Evolutionary conservation across 2,113 vertebrate species (phyloP).

Genomic region (Nothobranchius furzeri): DNA sequence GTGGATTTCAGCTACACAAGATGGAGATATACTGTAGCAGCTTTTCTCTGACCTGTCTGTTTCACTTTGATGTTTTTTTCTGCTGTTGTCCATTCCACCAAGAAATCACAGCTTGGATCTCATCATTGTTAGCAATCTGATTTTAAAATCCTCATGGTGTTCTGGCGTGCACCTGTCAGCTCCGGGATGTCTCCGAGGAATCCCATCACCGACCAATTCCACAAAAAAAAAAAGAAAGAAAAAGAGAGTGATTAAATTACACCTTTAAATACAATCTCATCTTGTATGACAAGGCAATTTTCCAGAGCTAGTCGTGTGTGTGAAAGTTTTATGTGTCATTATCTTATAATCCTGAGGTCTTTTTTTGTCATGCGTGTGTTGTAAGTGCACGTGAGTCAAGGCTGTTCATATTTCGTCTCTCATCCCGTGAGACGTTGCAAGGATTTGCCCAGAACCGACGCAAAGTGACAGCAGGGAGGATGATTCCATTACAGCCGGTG

Average conservation of each 20-base stretch:
- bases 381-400: conserved; percentile 11
- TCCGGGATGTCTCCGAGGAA: conserved; percentile 35
- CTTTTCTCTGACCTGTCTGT: background rate
- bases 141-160: conserved; percentile 39
- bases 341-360: conserved; percentile 5
- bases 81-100: conserved; percentile 15
- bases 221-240: conserved; percentile 21
- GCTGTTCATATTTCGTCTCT: conserved; percentile 43
- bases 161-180: conserved; percentile 27
- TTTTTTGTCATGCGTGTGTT: conserved; percentile 11
- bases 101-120: conserved; percentile 41
- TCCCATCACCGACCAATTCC: conserved; percentile 23
- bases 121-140: conserved; percentile 44
- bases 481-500: conserved; percentile 52
- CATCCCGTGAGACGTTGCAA: conserved; percentile 34
- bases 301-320: conserved; percentile 36
- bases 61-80: background rate
- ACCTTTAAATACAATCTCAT: conserved; percentile 63
- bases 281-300: conserved; percentile 61
- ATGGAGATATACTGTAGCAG: conserved; percentile 46
- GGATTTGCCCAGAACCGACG: conserved; percentile 49
- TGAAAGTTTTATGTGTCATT: conserved; percentile 20
- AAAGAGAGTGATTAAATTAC: conserved; percentile 60
- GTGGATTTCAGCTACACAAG: conserved; percentile 42
- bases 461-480: conserved; percentile 63